phyloP scores from a whole-genome alignment of 1,140 invertebrate species.

The Drosophila sp. region DNA sequence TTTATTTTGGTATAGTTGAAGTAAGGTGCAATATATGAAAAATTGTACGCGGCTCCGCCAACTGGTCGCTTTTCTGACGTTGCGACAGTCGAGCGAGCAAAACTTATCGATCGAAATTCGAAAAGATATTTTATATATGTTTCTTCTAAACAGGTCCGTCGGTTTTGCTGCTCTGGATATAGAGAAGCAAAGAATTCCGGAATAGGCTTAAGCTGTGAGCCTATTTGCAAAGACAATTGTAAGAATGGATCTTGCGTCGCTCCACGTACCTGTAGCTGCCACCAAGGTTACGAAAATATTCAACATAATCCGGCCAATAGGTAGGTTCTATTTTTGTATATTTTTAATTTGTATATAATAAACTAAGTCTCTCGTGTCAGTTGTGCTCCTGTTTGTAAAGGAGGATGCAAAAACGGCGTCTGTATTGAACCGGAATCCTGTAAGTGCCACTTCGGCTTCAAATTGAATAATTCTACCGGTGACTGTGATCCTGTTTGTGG shows the following conservation, averaged over 20 bases:
- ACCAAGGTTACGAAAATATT: neutral
- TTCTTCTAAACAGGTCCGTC: neutral
- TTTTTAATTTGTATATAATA: no score
- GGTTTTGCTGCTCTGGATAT: neutral
- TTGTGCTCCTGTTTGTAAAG: neutral
- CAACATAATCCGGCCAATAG: neutral
- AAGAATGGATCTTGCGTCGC: neutral
- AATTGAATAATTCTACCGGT: neutral
- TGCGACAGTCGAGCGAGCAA: no score
- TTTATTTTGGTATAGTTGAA: no score
- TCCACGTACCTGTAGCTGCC: slow-evolving; percentile 1
- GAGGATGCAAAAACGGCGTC: neutral
- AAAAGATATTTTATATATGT: neutral
- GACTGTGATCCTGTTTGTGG: neutral
- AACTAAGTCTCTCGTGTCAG: neutral
- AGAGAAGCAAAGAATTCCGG: neutral
- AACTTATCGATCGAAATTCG: no score
- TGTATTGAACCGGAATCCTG: neutral
- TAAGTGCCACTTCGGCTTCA: slow-evolving; percentile 15
- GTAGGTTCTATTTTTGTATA: neutral
- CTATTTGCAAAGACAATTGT: neutral
- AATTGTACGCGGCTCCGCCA: no score
- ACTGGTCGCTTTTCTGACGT: no score
- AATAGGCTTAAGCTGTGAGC: neutral
- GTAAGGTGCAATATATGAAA: no score